A percentile compares a stretch with the other conserved stretches of the same genome.
Conservation (phyloP, 2,888 invertebrate species). For the Leucophenga maculata region DNA sequence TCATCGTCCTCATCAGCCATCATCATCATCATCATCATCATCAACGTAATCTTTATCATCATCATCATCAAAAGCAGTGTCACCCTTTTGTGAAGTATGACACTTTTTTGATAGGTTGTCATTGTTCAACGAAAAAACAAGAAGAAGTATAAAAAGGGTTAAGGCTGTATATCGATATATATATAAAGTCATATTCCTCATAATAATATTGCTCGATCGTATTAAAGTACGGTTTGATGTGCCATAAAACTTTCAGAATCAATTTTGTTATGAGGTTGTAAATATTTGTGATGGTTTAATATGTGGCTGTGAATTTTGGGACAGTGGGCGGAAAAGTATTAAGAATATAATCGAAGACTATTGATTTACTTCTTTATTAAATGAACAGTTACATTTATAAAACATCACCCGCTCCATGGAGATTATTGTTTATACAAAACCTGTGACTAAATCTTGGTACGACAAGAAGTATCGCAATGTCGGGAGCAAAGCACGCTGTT, state of each 20-base stretch:
- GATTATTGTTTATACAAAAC: too few relatives aligned
- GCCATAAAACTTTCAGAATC: slow-evolving; percentile 1
- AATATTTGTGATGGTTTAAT: not conserved
- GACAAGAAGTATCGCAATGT: too few relatives aligned
- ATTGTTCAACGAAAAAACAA: not conserved
- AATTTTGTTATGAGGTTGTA: not conserved
- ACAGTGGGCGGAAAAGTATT: not conserved
- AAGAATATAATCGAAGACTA: too few relatives aligned
- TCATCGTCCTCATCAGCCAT: slow-evolving; percentile 41
- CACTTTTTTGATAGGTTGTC: slow-evolving; percentile 4
- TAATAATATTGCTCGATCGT: not conserved
- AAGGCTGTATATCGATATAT: too few relatives aligned
- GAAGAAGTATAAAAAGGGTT: not conserved
- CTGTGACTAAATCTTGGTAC: too few relatives aligned
- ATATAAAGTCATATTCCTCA: too few relatives aligned
- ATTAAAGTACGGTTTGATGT: not conserved
- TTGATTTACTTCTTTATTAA: too few relatives aligned
- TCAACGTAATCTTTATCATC: slow-evolving; percentile 25
- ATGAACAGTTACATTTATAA: too few relatives aligned
- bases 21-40: slow-evolving; percentile 31
- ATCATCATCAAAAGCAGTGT: slow-evolving; percentile 29
- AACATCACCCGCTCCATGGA: too few relatives aligned
- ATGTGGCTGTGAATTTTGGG: too few relatives aligned
- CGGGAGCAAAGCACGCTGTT: too few relatives aligned
- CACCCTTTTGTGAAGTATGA: not conserved